Evolutionary conservation across 2,888 invertebrate genomes (phyloP).

Genomic region (Latheticus oryzae): DNA sequence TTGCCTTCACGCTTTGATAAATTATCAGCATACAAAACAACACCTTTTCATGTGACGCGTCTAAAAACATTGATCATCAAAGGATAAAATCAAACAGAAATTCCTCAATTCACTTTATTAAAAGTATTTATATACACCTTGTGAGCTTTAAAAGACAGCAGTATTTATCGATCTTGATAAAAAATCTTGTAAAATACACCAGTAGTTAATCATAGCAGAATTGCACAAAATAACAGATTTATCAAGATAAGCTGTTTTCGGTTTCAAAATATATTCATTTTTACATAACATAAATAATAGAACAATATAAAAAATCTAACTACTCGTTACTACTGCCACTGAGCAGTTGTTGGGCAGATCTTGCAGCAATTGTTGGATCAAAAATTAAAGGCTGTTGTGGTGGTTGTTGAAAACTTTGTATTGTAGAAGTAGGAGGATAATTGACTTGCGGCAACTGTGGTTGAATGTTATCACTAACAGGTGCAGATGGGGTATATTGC

Average conservation of each 20-base stretch:
- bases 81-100: too few relatives aligned
- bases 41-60: too few relatives aligned
- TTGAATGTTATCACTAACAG: not conserved
- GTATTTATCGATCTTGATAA: not conserved
- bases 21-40: too few relatives aligned
- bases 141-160: not conserved
- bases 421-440: conserved; percentile 37
- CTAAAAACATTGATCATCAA: too few relatives aligned
- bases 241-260: conserved; percentile 6
- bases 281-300: conserved; percentile 31
- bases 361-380: conserved; percentile 64
- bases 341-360: conserved; percentile 63
- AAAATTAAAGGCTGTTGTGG: conserved; percentile 57
- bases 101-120: too few relatives aligned
- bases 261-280: conserved; percentile 20
- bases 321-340: conserved; percentile 51
- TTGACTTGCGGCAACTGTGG: conserved; percentile 21
- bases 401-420: conserved; percentile 29
- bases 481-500: conserved; percentile 30
- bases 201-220: not conserved
- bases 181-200: not conserved
- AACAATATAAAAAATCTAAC: conserved; percentile 22
- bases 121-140: conserved; percentile 11
- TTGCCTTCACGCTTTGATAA: too few relatives aligned
- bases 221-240: conserved; percentile 9